Base-by-base conservation (phyloP, 2,888 invertebrate genomes). In the Amblyjoppa proteus region DNA sequence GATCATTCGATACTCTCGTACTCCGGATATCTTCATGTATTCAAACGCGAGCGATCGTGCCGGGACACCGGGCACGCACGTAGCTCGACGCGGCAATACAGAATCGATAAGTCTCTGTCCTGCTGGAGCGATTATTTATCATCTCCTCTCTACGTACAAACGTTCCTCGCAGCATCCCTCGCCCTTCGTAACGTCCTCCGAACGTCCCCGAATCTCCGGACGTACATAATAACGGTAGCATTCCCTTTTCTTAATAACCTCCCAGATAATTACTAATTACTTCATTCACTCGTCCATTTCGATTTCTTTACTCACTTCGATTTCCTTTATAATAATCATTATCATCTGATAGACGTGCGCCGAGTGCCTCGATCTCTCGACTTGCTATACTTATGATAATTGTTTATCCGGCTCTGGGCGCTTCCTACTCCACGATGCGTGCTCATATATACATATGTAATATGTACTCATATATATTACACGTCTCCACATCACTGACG, bases 351-450 rank as follows among this genome's bases (percentile, higher is more conserved):
- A 77, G 25, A 38, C 68, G 41, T 68, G 16, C 45, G 5, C 38
- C 9, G 28, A 13, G 28, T 58, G 58, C 28, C 58, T 68, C 9
- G 20, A 41, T 68, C 41, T 41, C 38, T 9, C 13, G 51, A 68
- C 53, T 53, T 41, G 45, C 75, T 70, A 64, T 84, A 80, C 79
- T 76, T 71, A 84, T 70, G 83, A 84, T 84, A 75, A 84, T 84
- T 84, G 79, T 84, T 84, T 84, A 80, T 84, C 83, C 83, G 75
- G 71, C 75, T 76, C 25, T 69, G 31, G 58, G 51, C 64, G 58
- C 49, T 83, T 78, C 58, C 66, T 70, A 68, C 56, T 41, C 53
- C n/a, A n/a, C 25, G 41, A 16, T 83, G 82, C 58, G 82, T 76
- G 4, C 53, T 45, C 66, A 56, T 71, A 51, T 53, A 16, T 7